These are phyloP conservation scores for Pseudopodoces humilis DNA, from an alignment of 2,113 vertebrate species.

Conservation along the genomic window DNA sequence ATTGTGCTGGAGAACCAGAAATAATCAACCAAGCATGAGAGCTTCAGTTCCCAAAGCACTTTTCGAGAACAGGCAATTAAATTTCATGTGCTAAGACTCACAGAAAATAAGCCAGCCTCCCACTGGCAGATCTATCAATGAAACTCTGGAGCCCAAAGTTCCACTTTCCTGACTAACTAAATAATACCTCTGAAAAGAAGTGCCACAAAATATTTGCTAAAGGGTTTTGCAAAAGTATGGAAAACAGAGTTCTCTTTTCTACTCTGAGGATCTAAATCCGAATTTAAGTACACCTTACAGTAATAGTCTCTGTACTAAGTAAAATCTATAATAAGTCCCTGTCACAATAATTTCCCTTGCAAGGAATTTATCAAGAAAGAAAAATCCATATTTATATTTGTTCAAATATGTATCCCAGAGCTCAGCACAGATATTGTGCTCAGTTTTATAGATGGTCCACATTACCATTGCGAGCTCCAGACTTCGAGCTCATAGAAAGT, in stretches of 20 bases:
- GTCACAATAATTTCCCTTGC: not conserved
- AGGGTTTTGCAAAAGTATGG: not conserved
- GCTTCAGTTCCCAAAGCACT: not conserved
- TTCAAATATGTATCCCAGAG: not conserved
- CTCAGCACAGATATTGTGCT: not conserved
- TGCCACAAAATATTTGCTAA: not conserved
- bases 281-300: not conserved
- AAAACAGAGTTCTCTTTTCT: not conserved
- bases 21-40: not conserved
- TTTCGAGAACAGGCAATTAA: not conserved
- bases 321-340: not conserved
- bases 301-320: not conserved
- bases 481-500: not conserved
- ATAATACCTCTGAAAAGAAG: not conserved
- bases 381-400: not conserved
- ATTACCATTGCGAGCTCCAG: fast-evolving
- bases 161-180: not conserved
- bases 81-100: not conserved
- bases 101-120: not conserved
- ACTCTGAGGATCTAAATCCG: not conserved
- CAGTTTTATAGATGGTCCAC: not conserved
- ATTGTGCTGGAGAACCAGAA: not conserved
- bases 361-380: not conserved
- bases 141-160: not conserved
- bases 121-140: not conserved